Percentiles rank a stretch among this genome's conserved stretches.
Evolutionary conservation across 2,113 vertebrate species (phyloP).

Genomic region (Noturus placidus): DNA sequence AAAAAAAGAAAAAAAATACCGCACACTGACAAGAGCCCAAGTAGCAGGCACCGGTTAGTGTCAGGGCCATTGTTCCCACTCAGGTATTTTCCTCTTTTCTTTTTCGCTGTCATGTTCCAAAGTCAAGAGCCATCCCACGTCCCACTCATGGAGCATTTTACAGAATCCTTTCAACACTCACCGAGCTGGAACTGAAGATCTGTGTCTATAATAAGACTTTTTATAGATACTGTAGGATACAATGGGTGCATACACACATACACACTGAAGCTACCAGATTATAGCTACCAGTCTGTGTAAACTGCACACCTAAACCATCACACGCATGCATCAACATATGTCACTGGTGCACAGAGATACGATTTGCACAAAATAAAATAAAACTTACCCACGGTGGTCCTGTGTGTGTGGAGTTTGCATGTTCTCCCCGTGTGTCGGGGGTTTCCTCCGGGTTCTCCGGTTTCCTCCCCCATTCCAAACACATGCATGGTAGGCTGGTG

Average conservation of each 20-base stretch:
- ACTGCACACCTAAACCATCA: background rate
- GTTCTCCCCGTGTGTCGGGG: no score
- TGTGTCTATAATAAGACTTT: constrained; percentile 2
- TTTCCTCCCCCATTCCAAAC: no score
- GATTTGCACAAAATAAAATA: background rate
- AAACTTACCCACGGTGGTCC: no score
- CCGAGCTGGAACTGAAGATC: background rate
- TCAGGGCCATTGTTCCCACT: constrained; percentile 5
- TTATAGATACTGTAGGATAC: background rate
- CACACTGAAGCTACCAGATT: background rate
- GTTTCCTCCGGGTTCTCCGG: no score
- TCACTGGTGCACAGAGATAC: background rate
- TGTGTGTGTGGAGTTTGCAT: no score
- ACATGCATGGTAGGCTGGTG: no score
- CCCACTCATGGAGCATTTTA: background rate
- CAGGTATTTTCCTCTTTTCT: constrained; percentile 22
- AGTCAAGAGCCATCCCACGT: constrained; percentile 10
- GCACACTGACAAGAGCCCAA: constrained; percentile 17
- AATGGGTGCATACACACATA: background rate
- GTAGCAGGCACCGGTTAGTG: constrained; percentile 18
- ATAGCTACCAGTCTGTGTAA: background rate
- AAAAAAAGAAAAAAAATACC: background rate
- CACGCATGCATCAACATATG: background rate
- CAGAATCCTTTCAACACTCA: background rate
- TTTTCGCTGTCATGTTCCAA: constrained; percentile 14